These are phyloP conservation scores for Calameuta idolon DNA, from an alignment of 2,888 invertebrate genomes.

Conservation along the genomic window DNA sequence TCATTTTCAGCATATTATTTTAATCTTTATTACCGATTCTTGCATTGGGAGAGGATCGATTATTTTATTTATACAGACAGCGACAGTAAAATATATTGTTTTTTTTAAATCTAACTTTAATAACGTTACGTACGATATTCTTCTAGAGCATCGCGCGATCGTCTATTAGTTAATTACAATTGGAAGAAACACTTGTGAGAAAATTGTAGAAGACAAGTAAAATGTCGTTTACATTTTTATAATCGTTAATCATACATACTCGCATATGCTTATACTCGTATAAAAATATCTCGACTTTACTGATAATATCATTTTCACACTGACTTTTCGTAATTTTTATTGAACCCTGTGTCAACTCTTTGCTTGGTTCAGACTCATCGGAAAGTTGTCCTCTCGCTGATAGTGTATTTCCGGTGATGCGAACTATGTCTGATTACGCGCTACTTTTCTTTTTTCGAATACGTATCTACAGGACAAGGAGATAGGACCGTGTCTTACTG, in stretches of 20 bases:
- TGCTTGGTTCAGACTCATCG: neutral
- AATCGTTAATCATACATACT: neutral
- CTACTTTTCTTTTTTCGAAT: neutral
- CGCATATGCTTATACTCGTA: neutral
- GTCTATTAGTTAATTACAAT: neutral
- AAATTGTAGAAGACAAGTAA: neutral
- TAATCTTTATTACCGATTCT: neutral
- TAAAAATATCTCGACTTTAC: neutral
- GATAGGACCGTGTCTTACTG: neutral
- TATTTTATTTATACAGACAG: neutral
- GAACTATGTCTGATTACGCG: neutral
- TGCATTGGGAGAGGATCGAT: neutral
- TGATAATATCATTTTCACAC: neutral
- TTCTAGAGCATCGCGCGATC: neutral
- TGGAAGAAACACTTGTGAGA: neutral
- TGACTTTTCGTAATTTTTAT: neutral
- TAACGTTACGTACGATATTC: neutral
- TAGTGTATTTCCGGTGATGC: neutral
- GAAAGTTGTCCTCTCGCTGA: neutral
- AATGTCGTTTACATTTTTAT: neutral
- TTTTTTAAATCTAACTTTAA: neutral
- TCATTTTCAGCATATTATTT: neutral
- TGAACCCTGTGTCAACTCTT: neutral
- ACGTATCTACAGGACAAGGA: neutral
- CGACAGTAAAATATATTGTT: neutral